phyloP scores from a whole-genome alignment of 2,888 invertebrate species.

The Neoaliturus tenellus region DNA sequence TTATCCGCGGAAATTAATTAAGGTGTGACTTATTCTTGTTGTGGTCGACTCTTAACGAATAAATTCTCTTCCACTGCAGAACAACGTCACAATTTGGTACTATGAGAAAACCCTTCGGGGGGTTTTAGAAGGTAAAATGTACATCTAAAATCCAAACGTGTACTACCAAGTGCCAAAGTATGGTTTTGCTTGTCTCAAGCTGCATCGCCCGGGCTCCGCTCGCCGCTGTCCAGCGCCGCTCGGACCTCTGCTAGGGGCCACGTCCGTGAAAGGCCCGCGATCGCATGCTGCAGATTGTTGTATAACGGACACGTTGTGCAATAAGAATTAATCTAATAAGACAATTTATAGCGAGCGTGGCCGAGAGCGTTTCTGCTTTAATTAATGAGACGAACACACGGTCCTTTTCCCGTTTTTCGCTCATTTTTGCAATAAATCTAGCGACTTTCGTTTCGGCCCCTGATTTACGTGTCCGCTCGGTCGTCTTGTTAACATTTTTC shows the following conservation, averaged over 20 bases:
- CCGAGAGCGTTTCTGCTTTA: slow-evolving; percentile 30
- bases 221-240: no score
- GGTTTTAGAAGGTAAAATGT: no score
- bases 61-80: no score
- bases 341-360: slow-evolving; percentile 44
- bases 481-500: slow-evolving; percentile 50
- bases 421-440: slow-evolving; percentile 49
- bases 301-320: slow-evolving; percentile 44
- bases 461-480: slow-evolving; percentile 15
- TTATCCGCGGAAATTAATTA: no score
- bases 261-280: slow-evolving; percentile 38
- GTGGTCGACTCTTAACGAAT: no score
- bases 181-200: no score
- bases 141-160: no score
- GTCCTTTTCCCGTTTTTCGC: neutral
- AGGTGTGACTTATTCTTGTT: no score
- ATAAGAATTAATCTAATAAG: slow-evolving; percentile 52
- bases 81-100: no score
- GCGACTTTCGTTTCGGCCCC: slow-evolving; percentile 45
- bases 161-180: no score
- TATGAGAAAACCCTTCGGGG: no score
- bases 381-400: slow-evolving; percentile 31
- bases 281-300: slow-evolving; percentile 50
- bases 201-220: no score
- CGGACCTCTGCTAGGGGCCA: neutral